Evolutionary conservation across 2,797 vertebrate species (phyloP), one percentile per base, ranked within the genome.

Genomic region (Rhyacichthys aspro): DNA sequence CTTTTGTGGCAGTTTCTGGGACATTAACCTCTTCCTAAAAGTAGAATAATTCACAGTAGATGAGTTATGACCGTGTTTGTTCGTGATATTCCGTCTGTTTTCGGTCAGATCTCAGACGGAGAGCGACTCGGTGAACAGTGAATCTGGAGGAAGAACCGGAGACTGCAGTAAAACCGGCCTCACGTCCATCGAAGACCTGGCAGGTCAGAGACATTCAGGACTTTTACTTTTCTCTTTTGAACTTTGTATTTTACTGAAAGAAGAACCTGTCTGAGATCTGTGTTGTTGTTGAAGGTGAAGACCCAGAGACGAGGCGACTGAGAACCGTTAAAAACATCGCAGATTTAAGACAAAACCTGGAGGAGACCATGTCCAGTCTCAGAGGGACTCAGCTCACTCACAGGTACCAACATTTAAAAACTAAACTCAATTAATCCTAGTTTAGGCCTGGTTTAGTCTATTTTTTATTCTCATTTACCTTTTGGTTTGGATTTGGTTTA

Each of bases 321-420:
- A 91, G 97, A 41, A 98, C 97, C 0, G 97, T 98, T 60, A 98
- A 96, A 60, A 98, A 98, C 90, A 99, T 99, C 0, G 97, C 97
- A 0, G 97, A 99, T 59, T 93, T 99, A 8, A 92, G 97, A 17
- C 96, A 98, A 87, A 99, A 99, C 83, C 68, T 98, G 83, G 97
- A 99, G 83, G 97, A 99, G 75, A 99, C 97, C 8, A 99, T 99
- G 97, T 99, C 97, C 70, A 98, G 96, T 17, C 80, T 99, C 46
- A 85, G 97, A 75, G 97, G 97, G 81, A 98, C 97, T 67, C 97
- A 99, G 89, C 91, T 98, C 83, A 92, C 95, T 42, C 97, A 99
- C 91, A 98, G 97, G 97, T 98, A 84, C 43, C 19, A 44, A 15
- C 15, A 2, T 23, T 18, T 9, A n/a, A n/a, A n/a, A n/a, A n/a